These are phyloP conservation scores for Lycocerus yunnanus DNA, from an alignment of 2,888 invertebrate genomes.

Conservation along the genomic window DNA sequence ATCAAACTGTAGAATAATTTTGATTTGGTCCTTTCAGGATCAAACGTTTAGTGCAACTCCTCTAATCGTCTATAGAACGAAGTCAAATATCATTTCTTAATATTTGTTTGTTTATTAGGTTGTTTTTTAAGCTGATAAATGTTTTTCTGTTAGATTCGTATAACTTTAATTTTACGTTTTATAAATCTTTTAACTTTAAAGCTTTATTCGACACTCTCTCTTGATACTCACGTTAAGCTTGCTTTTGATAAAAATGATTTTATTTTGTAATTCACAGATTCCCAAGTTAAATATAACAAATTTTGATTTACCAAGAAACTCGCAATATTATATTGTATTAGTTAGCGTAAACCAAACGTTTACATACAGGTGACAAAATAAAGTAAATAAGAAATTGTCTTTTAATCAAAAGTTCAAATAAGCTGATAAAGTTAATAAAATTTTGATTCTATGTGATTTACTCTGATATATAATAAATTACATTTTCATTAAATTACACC, in stretches of 20 bases:
- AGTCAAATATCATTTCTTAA: not conserved
- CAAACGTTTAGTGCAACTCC: not conserved
- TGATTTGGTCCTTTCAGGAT: not conserved
- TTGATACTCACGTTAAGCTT: not conserved
- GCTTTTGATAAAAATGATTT: not conserved
- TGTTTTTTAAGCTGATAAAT: not conserved
- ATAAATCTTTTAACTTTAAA: not conserved
- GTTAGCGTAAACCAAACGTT: not conserved
- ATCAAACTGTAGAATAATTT: not conserved
- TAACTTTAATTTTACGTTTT: not conserved
- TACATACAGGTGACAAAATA: too few relatives aligned
- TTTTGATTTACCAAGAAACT: not conserved
- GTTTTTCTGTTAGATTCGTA: not conserved
- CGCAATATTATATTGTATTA: not conserved
- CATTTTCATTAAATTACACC: not conserved
- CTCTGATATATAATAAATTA: not conserved
- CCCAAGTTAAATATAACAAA: not conserved
- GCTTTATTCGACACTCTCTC: not conserved
- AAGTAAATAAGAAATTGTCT: too few relatives aligned
- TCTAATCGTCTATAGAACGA: not conserved
- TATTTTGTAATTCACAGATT: not conserved
- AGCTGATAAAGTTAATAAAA: too few relatives aligned
- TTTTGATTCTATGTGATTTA: too few relatives aligned
- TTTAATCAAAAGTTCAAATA: too few relatives aligned
- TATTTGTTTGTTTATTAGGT: not conserved